A percentile compares a stretch with the other conserved stretches of the same genome.
Evolutionary conservation across 2,113 vertebrate genomes (phyloP).

Genomic region (Miniopterus natalensis): DNA sequence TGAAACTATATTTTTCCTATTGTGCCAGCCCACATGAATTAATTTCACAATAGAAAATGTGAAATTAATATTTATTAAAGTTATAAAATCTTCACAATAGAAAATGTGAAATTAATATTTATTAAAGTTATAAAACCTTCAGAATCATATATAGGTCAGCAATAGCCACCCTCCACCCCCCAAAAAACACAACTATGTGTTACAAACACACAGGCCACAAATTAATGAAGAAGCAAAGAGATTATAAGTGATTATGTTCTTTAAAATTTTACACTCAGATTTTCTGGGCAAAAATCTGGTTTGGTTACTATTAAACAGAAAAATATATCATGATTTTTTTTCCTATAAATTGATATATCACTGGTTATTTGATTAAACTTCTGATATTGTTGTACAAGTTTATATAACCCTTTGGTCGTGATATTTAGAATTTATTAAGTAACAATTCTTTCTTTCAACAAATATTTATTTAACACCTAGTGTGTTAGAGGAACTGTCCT

Average conservation of each 20-base stretch:
- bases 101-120: conserved; percentile 44
- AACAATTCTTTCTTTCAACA: neutral
- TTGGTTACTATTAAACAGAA: conserved; percentile 56
- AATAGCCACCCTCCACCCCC: neutral
- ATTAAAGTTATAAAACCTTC: conserved; percentile 3
- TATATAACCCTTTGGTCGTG: conserved; percentile 3
- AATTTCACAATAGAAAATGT: neutral
- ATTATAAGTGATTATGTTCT: conserved; percentile 5
- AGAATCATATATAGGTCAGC: neutral
- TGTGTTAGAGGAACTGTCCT: neutral
- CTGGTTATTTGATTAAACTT: conserved; percentile 23
- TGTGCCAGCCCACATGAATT: neutral
- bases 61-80: conserved; percentile 23
- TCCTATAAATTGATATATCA: neutral
- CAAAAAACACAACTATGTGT: neutral
- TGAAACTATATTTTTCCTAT: conserved; percentile 11
- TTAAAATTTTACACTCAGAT: conserved; percentile 38
- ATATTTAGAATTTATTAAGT: conserved; percentile 47
- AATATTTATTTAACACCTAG: neutral
- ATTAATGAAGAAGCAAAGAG: neutral
- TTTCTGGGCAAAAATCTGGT: conserved; percentile 5
- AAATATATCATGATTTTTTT: conserved; percentile 23
- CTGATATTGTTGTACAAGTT: neutral
- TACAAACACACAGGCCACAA: neutral
- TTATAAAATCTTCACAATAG: neutral